Base-by-base conservation (phyloP, 1,140 invertebrate species). In the Micrasema longulum region DNA sequence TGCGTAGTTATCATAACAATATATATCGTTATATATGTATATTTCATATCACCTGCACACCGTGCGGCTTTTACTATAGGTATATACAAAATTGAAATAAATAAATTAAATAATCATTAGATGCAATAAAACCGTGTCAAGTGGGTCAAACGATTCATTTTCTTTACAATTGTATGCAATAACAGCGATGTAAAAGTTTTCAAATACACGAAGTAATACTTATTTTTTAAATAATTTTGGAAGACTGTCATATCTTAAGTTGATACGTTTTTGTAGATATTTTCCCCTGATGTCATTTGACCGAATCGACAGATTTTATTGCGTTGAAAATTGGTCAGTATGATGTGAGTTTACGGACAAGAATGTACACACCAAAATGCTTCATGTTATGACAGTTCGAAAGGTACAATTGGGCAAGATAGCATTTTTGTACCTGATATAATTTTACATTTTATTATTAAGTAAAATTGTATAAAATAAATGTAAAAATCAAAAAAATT, bases 11-110 rank as follows among this genome's bases (percentile, higher is more conserved):
- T 60, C 38, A 60, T 14, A 22, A 60, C 22, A 60, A 26, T 26
- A 53, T 53, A 53, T 26, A 48, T 53, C 26, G 23, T 22, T 26
- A 53, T 53, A 53, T 53, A 53, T 53, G 23, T 53, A 48, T 53
- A 53, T 60, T 6, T 38, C 35, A 7, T 31, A 60, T 35, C 55
- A 16, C 26, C 55, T 20, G 4, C 31, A 11, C 6, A 14, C 11
- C 18, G 11, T 14, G 55, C 26, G n/a, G 16, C n/a, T 36, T 57
- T 60, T 60, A 55, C 26, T 60, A 60, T 18, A 41, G 55, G 16
- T 60, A 60, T 60, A 41, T 60, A 60, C 55, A 60, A 60, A 60
- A 60, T 60, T 60, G 55, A 60, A 60, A 60, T 31, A 60, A 60
- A 60, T 41, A 0, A 41, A 20, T 2, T 26, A 1, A 41, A 60